These are phyloP conservation scores for Phania funesta DNA, from an alignment of 2,888 invertebrate genomes.

Conservation along the genomic window DNA sequence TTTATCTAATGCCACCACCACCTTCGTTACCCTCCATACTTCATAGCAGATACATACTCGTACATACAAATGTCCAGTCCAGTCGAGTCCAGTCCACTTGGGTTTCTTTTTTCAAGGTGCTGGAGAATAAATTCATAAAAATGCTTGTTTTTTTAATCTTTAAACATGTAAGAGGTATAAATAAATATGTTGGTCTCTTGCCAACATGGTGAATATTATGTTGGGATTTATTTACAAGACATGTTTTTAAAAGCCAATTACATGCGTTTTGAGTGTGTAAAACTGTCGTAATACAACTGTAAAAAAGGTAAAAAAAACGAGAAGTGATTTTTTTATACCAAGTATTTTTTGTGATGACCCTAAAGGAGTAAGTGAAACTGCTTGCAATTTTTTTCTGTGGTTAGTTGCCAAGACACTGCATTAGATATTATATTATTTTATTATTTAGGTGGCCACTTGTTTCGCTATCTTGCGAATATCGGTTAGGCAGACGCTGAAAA, in stretches of 20 bases:
- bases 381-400: neutral
- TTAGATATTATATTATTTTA: neutral
- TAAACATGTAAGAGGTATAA: neutral
- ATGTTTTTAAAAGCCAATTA: slow-evolving; percentile 77
- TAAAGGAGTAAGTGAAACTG: neutral
- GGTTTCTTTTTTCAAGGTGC: neutral
- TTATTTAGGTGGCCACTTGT: too few relatives aligned
- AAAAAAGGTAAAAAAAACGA: neutral
- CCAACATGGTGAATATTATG: slow-evolving; percentile 29
- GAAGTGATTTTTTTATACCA: slow-evolving; percentile 43
- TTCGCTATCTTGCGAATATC: too few relatives aligned
- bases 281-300: slow-evolving; percentile 77
- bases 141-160: neutral
- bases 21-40: neutral
- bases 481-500: too few relatives aligned
- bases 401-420: neutral
- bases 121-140: neutral
- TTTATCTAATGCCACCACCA: neutral
- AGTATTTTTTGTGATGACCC: neutral
- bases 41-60: too few relatives aligned
- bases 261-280: slow-evolving; percentile 79
- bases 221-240: slow-evolving; percentile 8
- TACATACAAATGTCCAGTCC: too few relatives aligned
- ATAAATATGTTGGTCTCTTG: slow-evolving; percentile 51
- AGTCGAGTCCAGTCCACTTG: too few relatives aligned